These are phyloP conservation scores for Anastrepha ludens DNA, from an alignment of 1,140 invertebrate genomes.

Conservation along the genomic window DNA sequence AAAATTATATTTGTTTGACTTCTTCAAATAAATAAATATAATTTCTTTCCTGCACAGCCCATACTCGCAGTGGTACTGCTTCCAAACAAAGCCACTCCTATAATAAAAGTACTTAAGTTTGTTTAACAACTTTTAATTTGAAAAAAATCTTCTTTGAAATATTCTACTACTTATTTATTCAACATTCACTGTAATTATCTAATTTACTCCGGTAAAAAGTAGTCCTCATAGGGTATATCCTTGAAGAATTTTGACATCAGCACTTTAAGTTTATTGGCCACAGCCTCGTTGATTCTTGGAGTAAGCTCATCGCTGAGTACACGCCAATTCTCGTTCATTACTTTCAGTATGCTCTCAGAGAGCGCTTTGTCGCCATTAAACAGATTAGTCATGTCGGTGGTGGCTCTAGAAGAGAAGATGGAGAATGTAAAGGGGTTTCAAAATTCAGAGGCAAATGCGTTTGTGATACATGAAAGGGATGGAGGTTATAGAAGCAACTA, in stretches of 20 bases:
- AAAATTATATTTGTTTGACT: too few relatives aligned
- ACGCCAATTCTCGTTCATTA: constrained; percentile 52
- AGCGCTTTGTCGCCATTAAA: constrained; percentile 52
- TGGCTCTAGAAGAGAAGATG: constrained; percentile 4
- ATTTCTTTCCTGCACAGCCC: too few relatives aligned
- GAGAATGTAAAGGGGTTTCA: not conserved
- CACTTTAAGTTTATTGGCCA: not conserved
- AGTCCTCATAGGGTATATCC: constrained; percentile 37
- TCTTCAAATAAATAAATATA: too few relatives aligned
- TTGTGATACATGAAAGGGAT: too few relatives aligned
- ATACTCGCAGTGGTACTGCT: too few relatives aligned
- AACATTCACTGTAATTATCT: not conserved
- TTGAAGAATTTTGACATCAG: constrained; percentile 15
- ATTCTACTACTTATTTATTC: too few relatives aligned
- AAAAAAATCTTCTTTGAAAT: too few relatives aligned
- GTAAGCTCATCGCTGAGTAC: constrained; percentile 25
- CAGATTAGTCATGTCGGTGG: constrained; percentile 37
- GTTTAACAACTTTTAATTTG: too few relatives aligned
- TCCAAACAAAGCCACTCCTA: too few relatives aligned
- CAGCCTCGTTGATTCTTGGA: not conserved
- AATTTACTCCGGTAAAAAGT: constrained; percentile 36
- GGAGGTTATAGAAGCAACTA: too few relatives aligned
- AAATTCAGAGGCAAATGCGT: not conserved
- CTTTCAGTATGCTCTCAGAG: constrained; percentile 10
- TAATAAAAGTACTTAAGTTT: too few relatives aligned